Evolutionary conservation across 2,888 invertebrate species (phyloP).

Genomic region (Ophion ventricosus): DNA sequence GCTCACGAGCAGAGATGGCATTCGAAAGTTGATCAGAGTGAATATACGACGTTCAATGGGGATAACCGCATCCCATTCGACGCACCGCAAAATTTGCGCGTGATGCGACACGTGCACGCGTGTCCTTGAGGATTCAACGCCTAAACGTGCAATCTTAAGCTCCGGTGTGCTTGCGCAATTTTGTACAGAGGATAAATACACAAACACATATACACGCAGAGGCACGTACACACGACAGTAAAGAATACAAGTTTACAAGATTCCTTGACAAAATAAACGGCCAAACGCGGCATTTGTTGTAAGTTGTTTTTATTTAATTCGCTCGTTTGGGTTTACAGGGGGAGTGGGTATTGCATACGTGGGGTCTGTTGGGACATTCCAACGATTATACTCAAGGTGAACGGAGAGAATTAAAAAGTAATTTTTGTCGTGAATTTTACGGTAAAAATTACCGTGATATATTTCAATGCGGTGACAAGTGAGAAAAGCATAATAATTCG

Average conservation of each 20-base stretch:
- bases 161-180: conserved; percentile 50
- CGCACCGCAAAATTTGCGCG: background rate
- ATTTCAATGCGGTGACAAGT: too few relatives aligned
- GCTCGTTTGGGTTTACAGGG: background rate
- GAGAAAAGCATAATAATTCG: too few relatives aligned
- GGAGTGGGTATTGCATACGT: background rate
- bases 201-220: too few relatives aligned
- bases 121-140: background rate
- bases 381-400: too few relatives aligned
- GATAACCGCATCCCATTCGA: conserved; percentile 9
- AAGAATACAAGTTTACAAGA: conserved; percentile 43
- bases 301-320: conserved; percentile 20
- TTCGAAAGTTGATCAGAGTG: conserved; percentile 8
- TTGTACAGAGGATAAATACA: conserved; percentile 57
- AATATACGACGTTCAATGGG: background rate
- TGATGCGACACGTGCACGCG: background rate
- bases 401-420: too few relatives aligned
- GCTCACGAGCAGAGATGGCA: background rate
- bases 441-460: too few relatives aligned
- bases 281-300: conserved; percentile 62
- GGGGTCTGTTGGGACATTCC: background rate
- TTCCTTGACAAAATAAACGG: conserved; percentile 61
- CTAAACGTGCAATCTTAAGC: conserved; percentile 46
- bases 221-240: background rate
- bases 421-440: too few relatives aligned